phyloP scores from a whole-genome alignment of 1,140 invertebrate species.

The Drosophila subpulchrella region DNA sequence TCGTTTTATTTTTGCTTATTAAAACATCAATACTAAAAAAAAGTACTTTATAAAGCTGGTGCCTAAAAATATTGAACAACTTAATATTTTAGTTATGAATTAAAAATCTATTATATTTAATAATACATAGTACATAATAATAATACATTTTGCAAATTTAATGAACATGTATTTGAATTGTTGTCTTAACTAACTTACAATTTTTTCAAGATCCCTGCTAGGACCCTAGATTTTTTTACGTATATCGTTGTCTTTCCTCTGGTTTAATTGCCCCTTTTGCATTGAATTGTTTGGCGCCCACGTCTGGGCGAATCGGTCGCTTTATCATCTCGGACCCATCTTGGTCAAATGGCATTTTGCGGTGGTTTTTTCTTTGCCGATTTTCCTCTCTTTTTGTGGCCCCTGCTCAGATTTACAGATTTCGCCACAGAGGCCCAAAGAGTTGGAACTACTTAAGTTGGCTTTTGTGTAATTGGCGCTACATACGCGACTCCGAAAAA shows the following conservation, averaged over 20 bases:
- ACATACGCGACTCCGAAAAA: slow-evolving; percentile 33
- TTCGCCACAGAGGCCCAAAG: slow-evolving; percentile 43
- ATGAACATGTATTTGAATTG: too few relatives aligned
- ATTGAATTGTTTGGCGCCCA: slow-evolving; percentile 69
- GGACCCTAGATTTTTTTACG: not conserved
- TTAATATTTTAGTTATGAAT: too few relatives aligned
- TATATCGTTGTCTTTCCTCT: slow-evolving; percentile 10
- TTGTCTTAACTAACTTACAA: not conserved
- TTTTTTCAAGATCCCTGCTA: not conserved
- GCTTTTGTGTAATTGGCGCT: slow-evolving; percentile 74
- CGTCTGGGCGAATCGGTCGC: slow-evolving; percentile 43
- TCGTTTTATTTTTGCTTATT: too few relatives aligned
- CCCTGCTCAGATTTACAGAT: slow-evolving; percentile 64
- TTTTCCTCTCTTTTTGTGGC: slow-evolving; percentile 14
- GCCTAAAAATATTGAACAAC: too few relatives aligned
- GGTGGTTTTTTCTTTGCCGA: slow-evolving; percentile 33
- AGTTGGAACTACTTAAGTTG: slow-evolving; percentile 21
- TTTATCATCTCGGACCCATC: slow-evolving; percentile 62
- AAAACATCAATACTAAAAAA: too few relatives aligned
- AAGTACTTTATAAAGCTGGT: too few relatives aligned
- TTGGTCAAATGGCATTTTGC: slow-evolving; percentile 68
- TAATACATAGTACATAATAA: too few relatives aligned
- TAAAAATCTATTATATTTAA: too few relatives aligned
- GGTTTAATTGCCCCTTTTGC: slow-evolving; percentile 66
- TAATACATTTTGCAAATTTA: too few relatives aligned